Evolutionary conservation across 1,140 invertebrate genomes (phyloP).

Genomic region (Scaptomyza hsui): DNA sequence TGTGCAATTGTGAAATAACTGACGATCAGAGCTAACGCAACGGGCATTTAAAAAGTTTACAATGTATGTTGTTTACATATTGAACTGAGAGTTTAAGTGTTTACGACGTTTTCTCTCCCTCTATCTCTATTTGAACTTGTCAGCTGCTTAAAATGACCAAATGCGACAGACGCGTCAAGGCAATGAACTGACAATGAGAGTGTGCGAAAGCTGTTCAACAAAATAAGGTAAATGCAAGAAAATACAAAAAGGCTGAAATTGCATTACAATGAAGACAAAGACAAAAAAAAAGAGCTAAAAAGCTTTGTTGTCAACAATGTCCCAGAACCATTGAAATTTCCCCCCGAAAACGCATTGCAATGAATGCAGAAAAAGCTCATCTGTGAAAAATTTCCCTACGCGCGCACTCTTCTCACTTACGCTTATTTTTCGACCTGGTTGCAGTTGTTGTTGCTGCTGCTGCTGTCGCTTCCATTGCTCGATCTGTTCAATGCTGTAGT

Average conservation of each 20-base stretch:
- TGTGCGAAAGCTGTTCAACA: conserved; percentile 34
- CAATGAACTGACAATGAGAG: conserved; percentile 41
- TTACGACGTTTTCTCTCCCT: background rate
- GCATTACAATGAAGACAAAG: conserved; percentile 1
- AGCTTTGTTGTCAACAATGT: background rate
- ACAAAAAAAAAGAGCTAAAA: conserved; percentile 12
- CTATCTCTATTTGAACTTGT: conserved; percentile 6
- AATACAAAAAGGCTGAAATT: conserved; percentile 23
- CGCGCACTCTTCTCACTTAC: conserved; percentile 50
- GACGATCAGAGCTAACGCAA: conserved; percentile 9
- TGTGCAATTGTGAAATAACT: conserved; percentile 51
- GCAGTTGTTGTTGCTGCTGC: conserved; percentile 47
- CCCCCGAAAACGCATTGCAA: too few relatives aligned
- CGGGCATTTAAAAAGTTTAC: conserved; percentile 22
- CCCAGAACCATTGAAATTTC: background rate
- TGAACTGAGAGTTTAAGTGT: conserved; percentile 14
- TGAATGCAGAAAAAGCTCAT: conserved; percentile 7
- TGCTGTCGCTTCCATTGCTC: conserved; percentile 75
- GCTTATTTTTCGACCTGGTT: conserved; percentile 67
- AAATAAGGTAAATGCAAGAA: conserved; percentile 29
- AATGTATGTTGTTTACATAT: conserved; percentile 33
- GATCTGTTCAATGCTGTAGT: conserved; percentile 75
- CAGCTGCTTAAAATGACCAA: conserved; percentile 33
- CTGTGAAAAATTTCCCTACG: background rate
- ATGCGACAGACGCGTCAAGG: conserved; percentile 40